Evolutionary conservation across 2,113 vertebrate genomes (phyloP), one percentile per base, ranked within the genome.

Genomic region (Desmodus rotundus): DNA sequence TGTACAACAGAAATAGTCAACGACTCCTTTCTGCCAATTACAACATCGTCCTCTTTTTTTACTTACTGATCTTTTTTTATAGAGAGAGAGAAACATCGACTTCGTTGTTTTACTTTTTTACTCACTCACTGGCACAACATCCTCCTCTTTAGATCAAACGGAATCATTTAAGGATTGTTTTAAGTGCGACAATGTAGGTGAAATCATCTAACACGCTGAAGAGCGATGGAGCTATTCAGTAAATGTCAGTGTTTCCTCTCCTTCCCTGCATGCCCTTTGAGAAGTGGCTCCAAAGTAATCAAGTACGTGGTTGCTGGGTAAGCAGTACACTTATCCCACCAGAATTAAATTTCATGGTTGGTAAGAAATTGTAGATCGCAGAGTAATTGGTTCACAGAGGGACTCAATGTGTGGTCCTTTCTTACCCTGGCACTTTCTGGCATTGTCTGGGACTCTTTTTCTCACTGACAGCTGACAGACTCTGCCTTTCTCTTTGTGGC

Each of bases 281-380:
- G 50, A 82, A 96, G 52, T 31, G 41, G 22, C 70, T 74, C 54
- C 36, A 67, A 77, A 81, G 73, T 36, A 65, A 67, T 91, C 70
- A 74, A 17, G 31, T 26, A 31, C 1, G 2, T 58, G 65, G 78
- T 74, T 41, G 76, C 33, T 10, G 50, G 47, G 13, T 65, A 89
- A 89, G 72, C 47, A 76, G 54, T 38, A 15, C 19, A n/a, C 15
- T 94, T 73, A 87, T 41, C 67, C 54, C 54, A 70, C 26, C 85
- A 76, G 85, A 94, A 95, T n/a, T 54, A 50, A 72, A 89, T 90
- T 73, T 90, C 72, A 41, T 50, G 26, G 86, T 90, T 78, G 50
- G 43, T 52, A 33, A 89, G 89, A 89, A 95, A 87, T 11, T 80
- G 56, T 76, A 94, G 91, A 63, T 54, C 78, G 83, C 45, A 52